Conservation (phyloP, 2,888 invertebrate species). For the Synergus umbraculus region DNA sequence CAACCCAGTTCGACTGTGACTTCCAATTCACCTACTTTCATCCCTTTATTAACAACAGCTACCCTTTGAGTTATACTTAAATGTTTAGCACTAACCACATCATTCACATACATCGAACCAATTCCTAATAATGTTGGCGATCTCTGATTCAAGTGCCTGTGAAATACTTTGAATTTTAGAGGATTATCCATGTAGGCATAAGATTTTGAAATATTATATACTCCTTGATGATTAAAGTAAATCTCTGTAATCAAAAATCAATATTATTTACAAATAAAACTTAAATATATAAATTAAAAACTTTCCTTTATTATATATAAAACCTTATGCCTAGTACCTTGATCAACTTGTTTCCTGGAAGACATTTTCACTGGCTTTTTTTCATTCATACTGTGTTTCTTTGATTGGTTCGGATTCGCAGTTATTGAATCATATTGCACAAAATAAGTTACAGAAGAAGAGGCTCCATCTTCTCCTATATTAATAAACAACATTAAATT, state of each 20-base stretch:
- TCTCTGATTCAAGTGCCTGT: constrained; percentile 77
- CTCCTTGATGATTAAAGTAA: constrained; percentile 77
- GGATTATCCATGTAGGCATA: constrained; percentile 68
- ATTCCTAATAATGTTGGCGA: constrained; percentile 76
- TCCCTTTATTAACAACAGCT: constrained; percentile 74
- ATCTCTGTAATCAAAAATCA: constrained; percentile 69
- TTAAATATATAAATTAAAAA: neutral
- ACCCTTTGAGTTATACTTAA: constrained; percentile 75
- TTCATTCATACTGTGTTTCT: constrained; percentile 72
- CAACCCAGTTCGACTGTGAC: constrained; percentile 78
- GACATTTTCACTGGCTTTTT: constrained; percentile 72
- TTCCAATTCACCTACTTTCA: constrained; percentile 78
- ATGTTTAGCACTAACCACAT: constrained; percentile 71
- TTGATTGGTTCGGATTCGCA: constrained; percentile 66
- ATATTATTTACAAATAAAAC: constrained; percentile 7
- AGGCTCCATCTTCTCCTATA: constrained; percentile 62
- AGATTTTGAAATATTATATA: constrained; percentile 76
- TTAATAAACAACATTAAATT: constrained; percentile 39
- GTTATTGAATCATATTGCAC: constrained; percentile 77
- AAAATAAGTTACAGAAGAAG: constrained; percentile 75
- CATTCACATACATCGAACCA: constrained; percentile 74
- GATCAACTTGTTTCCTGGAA: constrained; percentile 75
- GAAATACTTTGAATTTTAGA: constrained; percentile 77
- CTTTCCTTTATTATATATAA: neutral
- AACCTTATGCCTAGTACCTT: constrained; percentile 67